Conservation (phyloP, 2,888 invertebrate genomes). For the Heliconius charithonia region DNA sequence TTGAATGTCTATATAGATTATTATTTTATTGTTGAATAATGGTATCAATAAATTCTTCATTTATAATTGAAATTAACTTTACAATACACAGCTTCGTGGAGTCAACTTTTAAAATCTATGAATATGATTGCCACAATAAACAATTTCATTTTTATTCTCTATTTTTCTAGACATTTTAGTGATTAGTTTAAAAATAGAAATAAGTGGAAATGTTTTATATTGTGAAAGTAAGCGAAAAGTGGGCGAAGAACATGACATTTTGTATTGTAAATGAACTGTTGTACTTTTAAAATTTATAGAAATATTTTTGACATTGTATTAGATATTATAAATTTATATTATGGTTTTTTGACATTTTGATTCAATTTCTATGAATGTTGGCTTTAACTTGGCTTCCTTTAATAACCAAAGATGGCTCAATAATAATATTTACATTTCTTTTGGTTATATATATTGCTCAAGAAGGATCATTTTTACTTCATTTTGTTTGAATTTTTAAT, state of each 20-base stretch:
- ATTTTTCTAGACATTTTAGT: slow-evolving; percentile 5
- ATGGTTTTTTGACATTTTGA: background rate
- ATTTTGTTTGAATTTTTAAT: slow-evolving; percentile 4
- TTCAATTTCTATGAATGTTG: background rate
- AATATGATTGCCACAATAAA: no score
- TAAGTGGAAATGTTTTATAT: slow-evolving; percentile 12
- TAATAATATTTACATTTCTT: background rate
- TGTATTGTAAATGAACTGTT: slow-evolving; percentile 19
- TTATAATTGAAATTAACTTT: background rate
- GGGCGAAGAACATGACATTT: slow-evolving; percentile 69
- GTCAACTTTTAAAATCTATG: background rate
- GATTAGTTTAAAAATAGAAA: background rate
- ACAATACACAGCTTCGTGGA: background rate
- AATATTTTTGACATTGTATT: background rate
- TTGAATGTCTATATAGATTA: background rate
- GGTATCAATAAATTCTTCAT: background rate
- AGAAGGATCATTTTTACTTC: background rate
- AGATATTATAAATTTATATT: background rate
- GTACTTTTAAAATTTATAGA: background rate
- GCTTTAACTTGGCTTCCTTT: background rate
- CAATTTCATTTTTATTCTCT: no score
- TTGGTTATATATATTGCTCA: slow-evolving; percentile 5
- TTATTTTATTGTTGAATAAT: background rate
- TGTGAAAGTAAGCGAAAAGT: slow-evolving; percentile 38
- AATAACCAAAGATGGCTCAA: background rate